Evolutionary conservation across 35 echinoderm and acorn worm genomes (phyloP).

Genomic region (Nesometra sesokonis): DNA sequence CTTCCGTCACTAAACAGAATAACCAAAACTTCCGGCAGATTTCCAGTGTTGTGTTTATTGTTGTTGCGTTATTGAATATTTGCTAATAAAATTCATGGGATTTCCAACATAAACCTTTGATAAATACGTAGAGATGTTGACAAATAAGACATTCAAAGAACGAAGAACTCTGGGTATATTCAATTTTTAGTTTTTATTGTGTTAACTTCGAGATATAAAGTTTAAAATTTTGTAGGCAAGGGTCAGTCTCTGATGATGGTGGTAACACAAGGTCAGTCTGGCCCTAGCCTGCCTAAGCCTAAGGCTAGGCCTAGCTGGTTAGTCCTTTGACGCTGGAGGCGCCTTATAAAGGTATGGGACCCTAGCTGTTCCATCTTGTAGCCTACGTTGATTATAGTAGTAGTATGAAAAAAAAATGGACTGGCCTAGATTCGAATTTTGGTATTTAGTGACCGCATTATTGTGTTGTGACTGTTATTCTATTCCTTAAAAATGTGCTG

Average conservation of each 20-base stretch:
- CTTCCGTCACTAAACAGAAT: neutral
- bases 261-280: no score
- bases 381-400: no score
- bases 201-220: neutral
- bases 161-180: neutral
- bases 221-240: neutral
- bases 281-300: no score
- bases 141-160: slow-evolving; percentile 5
- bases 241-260: neutral
- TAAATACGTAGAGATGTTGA: neutral
- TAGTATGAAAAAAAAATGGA: no score
- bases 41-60: neutral
- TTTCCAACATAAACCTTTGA: neutral
- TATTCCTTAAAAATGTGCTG: no score
- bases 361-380: no score
- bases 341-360: no score
- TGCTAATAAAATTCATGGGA: neutral
- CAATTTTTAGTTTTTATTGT: neutral
- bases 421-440: no score
- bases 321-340: no score
- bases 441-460: no score
- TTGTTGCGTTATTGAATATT: neutral
- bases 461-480: no score
- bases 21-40: neutral
- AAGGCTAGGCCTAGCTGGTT: no score